phyloP scores from a whole-genome alignment of 2,888 invertebrate genomes.

The Ormyrus rosae region DNA sequence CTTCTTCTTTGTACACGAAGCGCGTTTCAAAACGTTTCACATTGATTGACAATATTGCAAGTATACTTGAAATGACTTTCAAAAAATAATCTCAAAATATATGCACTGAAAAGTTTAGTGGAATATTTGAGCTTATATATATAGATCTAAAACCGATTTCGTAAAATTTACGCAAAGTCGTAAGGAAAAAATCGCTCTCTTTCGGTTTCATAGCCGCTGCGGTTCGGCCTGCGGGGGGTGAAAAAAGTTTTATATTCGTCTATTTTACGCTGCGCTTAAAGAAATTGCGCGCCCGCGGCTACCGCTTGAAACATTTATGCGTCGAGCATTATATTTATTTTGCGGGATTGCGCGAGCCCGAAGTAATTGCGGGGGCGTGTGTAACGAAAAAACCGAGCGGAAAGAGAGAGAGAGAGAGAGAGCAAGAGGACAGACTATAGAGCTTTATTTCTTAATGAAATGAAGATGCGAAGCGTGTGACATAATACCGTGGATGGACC shows the following conservation, averaged over 20 bases:
- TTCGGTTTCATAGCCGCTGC: not conserved
- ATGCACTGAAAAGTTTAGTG: too few relatives aligned
- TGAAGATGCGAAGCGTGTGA: conserved; percentile 34
- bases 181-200: not conserved
- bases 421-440: conserved; percentile 27
- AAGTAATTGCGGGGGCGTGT: conserved; percentile 18
- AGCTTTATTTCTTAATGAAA: conserved; percentile 50
- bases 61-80: too few relatives aligned
- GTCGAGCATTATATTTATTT: conserved; percentile 46
- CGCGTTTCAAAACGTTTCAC: too few relatives aligned
- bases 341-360: conserved; percentile 26
- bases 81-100: too few relatives aligned
- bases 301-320: conserved; percentile 47
- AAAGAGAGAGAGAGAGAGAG: not conserved
- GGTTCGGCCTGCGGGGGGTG: not conserved
- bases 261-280: conserved; percentile 35
- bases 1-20: too few relatives aligned
- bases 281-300: conserved; percentile 26
- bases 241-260: conserved; percentile 25
- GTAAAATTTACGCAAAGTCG: conserved; percentile 13
- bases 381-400: not conserved
- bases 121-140: too few relatives aligned
- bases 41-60: too few relatives aligned
- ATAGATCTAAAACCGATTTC: too few relatives aligned
- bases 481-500: conserved; percentile 19